Conservation (phyloP, 2,888 invertebrate species). For the Drosophila tanythrix region DNA sequence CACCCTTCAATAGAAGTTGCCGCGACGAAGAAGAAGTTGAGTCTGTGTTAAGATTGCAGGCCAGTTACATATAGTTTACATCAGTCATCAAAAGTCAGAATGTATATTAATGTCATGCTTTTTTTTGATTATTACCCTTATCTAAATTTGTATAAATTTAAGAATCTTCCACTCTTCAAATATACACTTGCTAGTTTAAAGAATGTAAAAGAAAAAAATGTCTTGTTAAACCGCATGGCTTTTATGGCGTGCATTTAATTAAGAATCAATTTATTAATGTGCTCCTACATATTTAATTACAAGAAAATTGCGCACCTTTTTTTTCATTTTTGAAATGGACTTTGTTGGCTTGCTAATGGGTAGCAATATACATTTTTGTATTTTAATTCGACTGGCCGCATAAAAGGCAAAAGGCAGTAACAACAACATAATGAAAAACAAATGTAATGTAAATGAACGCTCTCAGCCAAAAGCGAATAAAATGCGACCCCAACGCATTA, state of each 20-base stretch:
- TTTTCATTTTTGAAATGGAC: conserved; percentile 42
- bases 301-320: conserved; percentile 46
- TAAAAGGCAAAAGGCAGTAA: conserved; percentile 51
- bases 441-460: conserved; percentile 31
- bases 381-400: conserved; percentile 65
- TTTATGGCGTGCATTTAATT: conserved; percentile 58
- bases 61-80: background rate
- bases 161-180: background rate
- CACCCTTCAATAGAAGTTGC: background rate
- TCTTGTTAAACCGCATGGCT: conserved; percentile 3
- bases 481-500: conserved; percentile 58
- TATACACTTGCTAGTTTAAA: background rate
- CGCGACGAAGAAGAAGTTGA: background rate
- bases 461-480: conserved; percentile 35
- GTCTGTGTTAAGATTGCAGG: background rate
- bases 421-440: conserved; percentile 28
- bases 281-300: conserved; percentile 64
- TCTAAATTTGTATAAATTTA: background rate
- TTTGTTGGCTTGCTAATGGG: conserved; percentile 25
- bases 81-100: background rate
- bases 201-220: background rate
- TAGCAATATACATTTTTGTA: conserved; percentile 1
- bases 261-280: conserved; percentile 68
- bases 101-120: background rate
- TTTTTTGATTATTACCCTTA: background rate